These are phyloP conservation scores for Melikaiella ostensackeni DNA, from an alignment of 2,888 invertebrate genomes.

Conservation along the genomic window DNA sequence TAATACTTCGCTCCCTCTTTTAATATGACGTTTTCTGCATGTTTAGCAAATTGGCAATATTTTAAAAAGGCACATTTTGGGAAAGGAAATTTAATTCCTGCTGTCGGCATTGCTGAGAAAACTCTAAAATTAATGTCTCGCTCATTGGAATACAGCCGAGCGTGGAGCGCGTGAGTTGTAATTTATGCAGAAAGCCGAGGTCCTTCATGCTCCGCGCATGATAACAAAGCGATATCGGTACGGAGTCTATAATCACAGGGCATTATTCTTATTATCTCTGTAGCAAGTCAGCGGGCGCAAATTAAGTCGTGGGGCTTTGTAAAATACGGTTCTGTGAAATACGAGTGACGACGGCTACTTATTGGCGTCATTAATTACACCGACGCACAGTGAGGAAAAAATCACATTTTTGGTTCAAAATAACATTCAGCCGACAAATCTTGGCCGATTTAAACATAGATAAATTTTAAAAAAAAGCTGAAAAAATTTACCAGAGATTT, in stretches of 20 bases:
- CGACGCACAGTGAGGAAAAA: too few species aligned
- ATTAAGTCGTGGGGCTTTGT: constrained; percentile 63
- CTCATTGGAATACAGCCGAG: neutral
- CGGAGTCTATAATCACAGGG: constrained; percentile 63
- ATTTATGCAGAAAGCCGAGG: constrained; percentile 54
- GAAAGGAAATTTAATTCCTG: too few species aligned
- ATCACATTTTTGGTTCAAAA: too few species aligned
- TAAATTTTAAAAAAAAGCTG: too few species aligned
- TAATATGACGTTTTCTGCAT: too few species aligned
- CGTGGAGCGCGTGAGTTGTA: constrained; percentile 47
- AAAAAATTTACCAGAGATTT: too few species aligned
- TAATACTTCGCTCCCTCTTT: too few species aligned
- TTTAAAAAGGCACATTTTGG: too few species aligned
- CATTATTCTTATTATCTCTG: constrained; percentile 69
- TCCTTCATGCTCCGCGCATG: constrained; percentile 54
- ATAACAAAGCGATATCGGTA: constrained; percentile 62
- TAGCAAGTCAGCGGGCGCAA: constrained; percentile 54
- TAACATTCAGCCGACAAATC: too few species aligned
- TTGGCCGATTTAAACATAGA: too few species aligned
- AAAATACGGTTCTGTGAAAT: constrained; percentile 55
- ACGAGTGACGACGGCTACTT: constrained; percentile 38
- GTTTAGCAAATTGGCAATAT: too few species aligned
- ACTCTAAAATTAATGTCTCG: neutral
- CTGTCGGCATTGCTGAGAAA: too few species aligned
- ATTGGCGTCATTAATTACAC: constrained; percentile 43